Conservation (phyloP, 2,888 invertebrate genomes). For the Alloscopus bannaensis region DNA sequence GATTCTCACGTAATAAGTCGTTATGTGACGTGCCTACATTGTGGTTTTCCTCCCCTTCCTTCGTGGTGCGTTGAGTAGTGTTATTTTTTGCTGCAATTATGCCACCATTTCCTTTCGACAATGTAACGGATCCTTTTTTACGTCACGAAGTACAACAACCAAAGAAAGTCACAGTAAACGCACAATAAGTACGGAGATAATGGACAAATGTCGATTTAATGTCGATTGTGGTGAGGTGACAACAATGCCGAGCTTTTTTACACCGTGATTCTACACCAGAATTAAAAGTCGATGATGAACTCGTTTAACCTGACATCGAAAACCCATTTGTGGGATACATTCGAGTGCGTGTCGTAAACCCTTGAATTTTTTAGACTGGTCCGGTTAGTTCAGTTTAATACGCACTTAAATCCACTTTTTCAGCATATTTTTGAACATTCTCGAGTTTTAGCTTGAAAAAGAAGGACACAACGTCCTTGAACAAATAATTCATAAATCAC, state of each 20-base stretch:
- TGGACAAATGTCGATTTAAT: neutral
- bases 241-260: neutral
- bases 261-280: neutral
- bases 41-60: slow-evolving; percentile 32
- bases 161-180: neutral
- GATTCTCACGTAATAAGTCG: slow-evolving; percentile 10
- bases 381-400: neutral
- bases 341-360: neutral
- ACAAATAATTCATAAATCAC: no score
- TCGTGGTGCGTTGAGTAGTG: slow-evolving; percentile 8
- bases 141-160: neutral
- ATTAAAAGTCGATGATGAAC: neutral
- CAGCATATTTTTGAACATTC: no score
- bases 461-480: no score
- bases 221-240: neutral
- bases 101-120: slow-evolving; percentile 27
- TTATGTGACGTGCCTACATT: slow-evolving; percentile 41
- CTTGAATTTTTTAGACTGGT: neutral
- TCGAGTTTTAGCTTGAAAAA: no score
- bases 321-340: neutral
- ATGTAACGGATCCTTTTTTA: slow-evolving; percentile 23
- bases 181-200: neutral
- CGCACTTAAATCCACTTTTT: no score
- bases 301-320: neutral
- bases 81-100: slow-evolving; percentile 29